These are phyloP conservation scores for Enteromius argenteus DNA, from an alignment of 2,797 vertebrate genomes.

Conservation along the genomic window DNA sequence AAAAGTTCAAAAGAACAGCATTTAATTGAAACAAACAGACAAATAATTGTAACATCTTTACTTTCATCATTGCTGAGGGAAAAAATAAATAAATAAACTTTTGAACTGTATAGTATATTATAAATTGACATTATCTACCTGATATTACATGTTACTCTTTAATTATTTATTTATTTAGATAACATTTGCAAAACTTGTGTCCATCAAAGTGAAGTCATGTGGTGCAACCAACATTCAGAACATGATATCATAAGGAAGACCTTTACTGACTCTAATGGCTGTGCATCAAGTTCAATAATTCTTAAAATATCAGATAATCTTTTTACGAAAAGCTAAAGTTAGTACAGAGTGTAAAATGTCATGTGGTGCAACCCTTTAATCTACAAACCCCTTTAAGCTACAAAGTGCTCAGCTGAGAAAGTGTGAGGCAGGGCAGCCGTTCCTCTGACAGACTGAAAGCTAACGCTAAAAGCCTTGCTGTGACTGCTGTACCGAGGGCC, in stretches of 20 bases:
- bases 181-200: neutral
- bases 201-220: neutral
- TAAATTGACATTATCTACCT: neutral
- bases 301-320: neutral
- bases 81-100: neutral
- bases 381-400: conserved; percentile 1
- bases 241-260: neutral
- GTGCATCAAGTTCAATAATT: neutral
- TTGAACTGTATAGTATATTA: neutral
- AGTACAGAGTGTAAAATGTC: neutral
- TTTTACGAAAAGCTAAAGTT: neutral
- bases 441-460: conserved; percentile 9
- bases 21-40: neutral
- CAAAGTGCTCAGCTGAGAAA: conserved; percentile 11
- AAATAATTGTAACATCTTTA: neutral
- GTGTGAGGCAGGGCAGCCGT: neutral
- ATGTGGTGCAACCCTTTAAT: neutral
- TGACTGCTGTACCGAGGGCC: conserved; percentile 37
- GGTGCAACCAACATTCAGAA: neutral
- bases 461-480: conserved; percentile 9
- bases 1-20: neutral
- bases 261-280: neutral
- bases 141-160: neutral
- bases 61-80: neutral
- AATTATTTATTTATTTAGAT: neutral